phyloP scores from a whole-genome alignment of 1,140 invertebrate genomes.

The Drosophila melanica region DNA sequence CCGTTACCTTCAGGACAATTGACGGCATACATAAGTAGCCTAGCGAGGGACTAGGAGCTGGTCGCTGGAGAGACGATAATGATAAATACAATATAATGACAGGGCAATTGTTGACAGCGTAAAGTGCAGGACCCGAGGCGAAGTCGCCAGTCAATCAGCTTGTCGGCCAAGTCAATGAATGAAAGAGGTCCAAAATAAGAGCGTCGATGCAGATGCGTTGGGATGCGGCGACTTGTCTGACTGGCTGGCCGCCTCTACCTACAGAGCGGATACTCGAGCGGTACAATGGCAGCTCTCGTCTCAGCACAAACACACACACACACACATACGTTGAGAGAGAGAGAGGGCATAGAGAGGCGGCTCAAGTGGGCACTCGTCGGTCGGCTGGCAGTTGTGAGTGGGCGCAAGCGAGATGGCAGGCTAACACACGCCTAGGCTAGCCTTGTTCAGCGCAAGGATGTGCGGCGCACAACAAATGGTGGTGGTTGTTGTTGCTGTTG shows the following conservation, averaged over 20 bases:
- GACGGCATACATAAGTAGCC: constrained; percentile 8
- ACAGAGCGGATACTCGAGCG: constrained; percentile 46
- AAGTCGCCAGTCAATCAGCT: background rate
- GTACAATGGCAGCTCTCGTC: constrained; percentile 51
- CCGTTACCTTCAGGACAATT: background rate
- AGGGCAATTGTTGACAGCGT: constrained; percentile 72
- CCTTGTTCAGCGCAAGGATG: constrained; percentile 48
- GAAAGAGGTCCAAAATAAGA: constrained; percentile 12
- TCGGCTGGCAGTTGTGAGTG: constrained; percentile 15
- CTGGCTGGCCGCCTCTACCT: constrained; percentile 45
- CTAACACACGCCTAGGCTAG: constrained; percentile 27
- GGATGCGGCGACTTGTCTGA: constrained; percentile 49
- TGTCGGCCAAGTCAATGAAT: constrained; percentile 17
- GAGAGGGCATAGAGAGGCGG: constrained; percentile 33
- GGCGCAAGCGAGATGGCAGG: constrained; percentile 47
- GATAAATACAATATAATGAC: constrained; percentile 81
- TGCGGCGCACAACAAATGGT: constrained; percentile 24
- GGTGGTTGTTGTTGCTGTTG: constrained; percentile 43
- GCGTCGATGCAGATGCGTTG: background rate
- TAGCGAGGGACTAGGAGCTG: constrained; percentile 1
- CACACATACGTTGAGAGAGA: constrained; percentile 8
- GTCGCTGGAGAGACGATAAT: constrained; percentile 58
- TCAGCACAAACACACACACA: constrained; percentile 7
- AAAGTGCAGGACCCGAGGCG: constrained; percentile 52
- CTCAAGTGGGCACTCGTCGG: constrained; percentile 73